Evolutionary conservation across 2,797 vertebrate species (phyloP), one percentile per base, ranked within the genome.

Genomic region (Capromys pilorides): DNA sequence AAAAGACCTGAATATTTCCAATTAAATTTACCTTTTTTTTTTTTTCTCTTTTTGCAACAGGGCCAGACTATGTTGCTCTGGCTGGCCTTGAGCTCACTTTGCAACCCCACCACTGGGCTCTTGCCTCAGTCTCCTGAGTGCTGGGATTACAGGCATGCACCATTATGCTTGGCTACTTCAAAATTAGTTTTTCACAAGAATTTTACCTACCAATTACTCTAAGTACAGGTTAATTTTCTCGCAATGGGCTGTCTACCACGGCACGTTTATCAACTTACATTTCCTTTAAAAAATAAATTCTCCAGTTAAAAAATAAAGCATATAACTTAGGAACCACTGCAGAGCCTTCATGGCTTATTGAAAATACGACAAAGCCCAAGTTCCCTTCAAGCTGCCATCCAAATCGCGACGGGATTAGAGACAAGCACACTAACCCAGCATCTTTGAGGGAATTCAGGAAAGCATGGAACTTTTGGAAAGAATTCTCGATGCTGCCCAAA

Each of bases 401-500:
- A 33, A 62, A 5, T 62, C 26, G 39, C 2, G 4, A 85, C 88
- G 11, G 92, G n/a, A 88, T 59, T 16, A 82, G 85, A 77, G 66
- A 93, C 64, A 95, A 89, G 57, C 64, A 5, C 95, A 98, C 99
- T 73, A 98, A 99, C 99, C 99, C 99, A 80, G 99, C 99, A 94
- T 99, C 99, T 97, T 98, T 99, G 95, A 99, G 99, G 87, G 99
- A 99, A 98, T 99, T 99, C 97, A 99, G 98, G 98, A 99, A 99
- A 80, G 99, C 99, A 62, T 99, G 99, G 95, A 99, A 99, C 97
- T 99, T 99, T 91, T 97, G 98, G 84, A 99, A 99, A 57, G 99
- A 99, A 33, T 96, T 99, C 97, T 99, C 99, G 62, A 99, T 99
- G 98, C 99, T 99, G 83, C 99, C 98, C 45, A 99, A 98, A 93